These are phyloP conservation scores for Arrhopalites spinosus DNA, from an alignment of 2,888 invertebrate species.

Conservation along the genomic window DNA sequence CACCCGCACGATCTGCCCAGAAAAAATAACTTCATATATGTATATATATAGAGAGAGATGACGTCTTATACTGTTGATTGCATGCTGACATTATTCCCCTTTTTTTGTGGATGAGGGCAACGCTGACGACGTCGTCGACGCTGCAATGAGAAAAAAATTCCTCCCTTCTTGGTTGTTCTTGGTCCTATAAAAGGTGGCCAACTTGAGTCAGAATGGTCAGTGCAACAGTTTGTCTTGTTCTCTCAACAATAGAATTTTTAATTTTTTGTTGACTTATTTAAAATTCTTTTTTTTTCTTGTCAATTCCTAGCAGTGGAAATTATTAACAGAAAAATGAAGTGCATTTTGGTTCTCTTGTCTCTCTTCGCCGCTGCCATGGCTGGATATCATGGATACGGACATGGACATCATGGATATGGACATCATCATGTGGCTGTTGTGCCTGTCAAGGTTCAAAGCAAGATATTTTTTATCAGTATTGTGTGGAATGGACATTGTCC, in stretches of 20 bases:
- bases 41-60: not conserved
- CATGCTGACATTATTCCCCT: not conserved
- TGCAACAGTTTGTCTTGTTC: not conserved
- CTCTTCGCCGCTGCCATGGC: conserved; percentile 48
- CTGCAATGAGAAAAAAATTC: not conserved
- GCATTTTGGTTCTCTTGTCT: conserved; percentile 46
- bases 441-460: conserved; percentile 46
- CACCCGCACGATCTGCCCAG: conserved; percentile 13
- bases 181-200: conserved; percentile 22
- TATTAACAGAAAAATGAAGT: too few relatives aligned
- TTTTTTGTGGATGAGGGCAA: not conserved
- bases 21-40: not conserved
- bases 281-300: too few relatives aligned
- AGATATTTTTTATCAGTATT: too few relatives aligned
- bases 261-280: conserved; percentile 10
- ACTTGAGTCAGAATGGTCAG: conserved; percentile 32
- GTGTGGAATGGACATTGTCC: not conserved
- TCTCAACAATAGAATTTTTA: conserved; percentile 9
- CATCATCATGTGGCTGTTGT: conserved; percentile 45
- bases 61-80: not conserved
- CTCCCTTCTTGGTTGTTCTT: not conserved
- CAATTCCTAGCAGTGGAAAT: too few relatives aligned
- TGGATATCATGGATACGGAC: conserved; percentile 41
- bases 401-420: conserved; percentile 40
- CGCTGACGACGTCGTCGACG: too few relatives aligned